Conservation (phyloP, 2,113 vertebrate genomes). For the Isichthys henryi region DNA sequence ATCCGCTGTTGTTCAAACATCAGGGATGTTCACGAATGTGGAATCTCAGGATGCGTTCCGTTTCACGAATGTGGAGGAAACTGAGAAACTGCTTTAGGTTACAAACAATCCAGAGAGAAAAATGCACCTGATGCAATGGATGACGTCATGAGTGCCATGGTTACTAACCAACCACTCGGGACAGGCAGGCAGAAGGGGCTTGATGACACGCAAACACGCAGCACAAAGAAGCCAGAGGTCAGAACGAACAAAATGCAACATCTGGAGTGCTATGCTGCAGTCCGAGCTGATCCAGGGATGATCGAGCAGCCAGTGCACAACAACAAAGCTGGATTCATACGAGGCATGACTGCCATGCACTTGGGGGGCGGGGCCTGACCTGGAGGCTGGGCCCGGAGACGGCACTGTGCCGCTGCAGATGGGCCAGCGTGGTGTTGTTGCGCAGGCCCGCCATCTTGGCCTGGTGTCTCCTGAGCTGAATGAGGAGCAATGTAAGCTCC, state of each 20-base stretch:
- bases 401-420: slow-evolving; percentile 70
- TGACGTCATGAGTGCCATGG: neutral
- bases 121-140: neutral
- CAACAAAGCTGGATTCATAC: neutral
- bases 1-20: neutral
- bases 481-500: slow-evolving; percentile 92
- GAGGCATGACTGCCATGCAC: neutral
- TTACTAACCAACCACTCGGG: neutral
- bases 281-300: neutral
- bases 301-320: neutral
- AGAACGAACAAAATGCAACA: neutral
- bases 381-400: slow-evolving; percentile 62
- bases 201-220: neutral
- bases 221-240: neutral
- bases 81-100: neutral
- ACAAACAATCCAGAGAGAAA: neutral
- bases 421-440: slow-evolving; percentile 74
- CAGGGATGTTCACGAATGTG: neutral
- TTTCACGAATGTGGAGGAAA: neutral
- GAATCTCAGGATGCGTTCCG: neutral
- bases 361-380: slow-evolving; percentile 53
- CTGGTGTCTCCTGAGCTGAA: slow-evolving; percentile 88
- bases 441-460: slow-evolving; percentile 82
- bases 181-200: too few species aligned
- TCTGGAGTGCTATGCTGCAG: neutral